Base-by-base conservation (phyloP, 37 sponge, comb jelly and placozoan genomes). In the Crambe crambe region DNA sequence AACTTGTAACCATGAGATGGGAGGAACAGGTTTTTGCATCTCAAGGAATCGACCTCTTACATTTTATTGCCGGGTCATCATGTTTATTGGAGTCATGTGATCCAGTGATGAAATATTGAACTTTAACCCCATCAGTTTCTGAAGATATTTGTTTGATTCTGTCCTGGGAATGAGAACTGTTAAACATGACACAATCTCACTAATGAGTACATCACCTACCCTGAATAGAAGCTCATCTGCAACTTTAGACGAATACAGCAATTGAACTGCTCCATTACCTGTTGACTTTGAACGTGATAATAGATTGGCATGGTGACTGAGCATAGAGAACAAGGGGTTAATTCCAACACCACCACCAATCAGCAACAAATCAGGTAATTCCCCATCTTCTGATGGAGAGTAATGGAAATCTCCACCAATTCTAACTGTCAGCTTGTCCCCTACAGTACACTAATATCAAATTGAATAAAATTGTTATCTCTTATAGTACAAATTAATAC, bases 321-420 rank as follows among this genome's bases (percentile, higher is more conserved):
- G 61, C 77, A 95, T 95, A 1, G 95, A 88, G 36, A 83, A 44
- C 43, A 95, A 63, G 1, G 95, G 95, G 74, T 91, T 95, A 57
- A 95, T 91, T 20, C 95, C 95, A 2, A 91, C 71, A 5, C 95
- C 95, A 40, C 92, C 95, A 34, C 77, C 95, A 43, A 95, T 70
- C 37, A 95, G 80, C 5, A 91, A 56, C 32, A 95, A 56, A 42
- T 81, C 76, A 22, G 34, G 23, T 5, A 36, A 35, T 39, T 29
- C 43, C 56, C 23, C 20, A 22, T 67, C 66, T 9, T 42, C 37
- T 3, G 80, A n/a, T 30, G 87, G 84, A 43, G 83, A 80, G 41
- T 87, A 90, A 37, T 26, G 38, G 60, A 89, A 88, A 54, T 91
- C 86, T 41, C 95, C 95, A 23, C 95, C 95, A 2, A 91, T 81